phyloP scores from a whole-genome alignment of 2,888 invertebrate genomes.

The Philhelius pedissequus region DNA sequence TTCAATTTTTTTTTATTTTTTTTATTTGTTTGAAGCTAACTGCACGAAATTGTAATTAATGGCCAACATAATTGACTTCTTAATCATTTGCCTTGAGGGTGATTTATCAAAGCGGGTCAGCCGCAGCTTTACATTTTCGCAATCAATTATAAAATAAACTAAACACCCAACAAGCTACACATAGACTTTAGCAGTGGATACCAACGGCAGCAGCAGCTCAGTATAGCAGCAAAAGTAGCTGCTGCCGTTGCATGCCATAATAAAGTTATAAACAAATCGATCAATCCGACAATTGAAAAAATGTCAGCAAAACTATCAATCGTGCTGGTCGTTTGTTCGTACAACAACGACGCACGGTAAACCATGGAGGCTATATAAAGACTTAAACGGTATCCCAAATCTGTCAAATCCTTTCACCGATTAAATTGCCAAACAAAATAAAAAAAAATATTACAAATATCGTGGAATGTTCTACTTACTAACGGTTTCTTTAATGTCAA shows the following conservation, averaged over 20 bases:
- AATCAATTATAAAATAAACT: slow-evolving; percentile 53
- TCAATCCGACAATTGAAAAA: slow-evolving; percentile 61
- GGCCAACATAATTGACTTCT: slow-evolving; percentile 55
- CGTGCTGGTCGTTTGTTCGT: not conserved
- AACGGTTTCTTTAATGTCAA: slow-evolving; percentile 11
- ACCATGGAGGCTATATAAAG: slow-evolving; percentile 16
- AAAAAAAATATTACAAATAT: not conserved
- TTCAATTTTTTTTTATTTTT: not conserved
- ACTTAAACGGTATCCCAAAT: slow-evolving; percentile 58
- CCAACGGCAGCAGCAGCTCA: not conserved
- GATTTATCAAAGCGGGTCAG: slow-evolving; percentile 60
- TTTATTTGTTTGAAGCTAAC: not conserved
- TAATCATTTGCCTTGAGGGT: slow-evolving; percentile 49
- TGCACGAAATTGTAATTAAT: slow-evolving; percentile 46
- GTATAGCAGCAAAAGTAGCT: not conserved
- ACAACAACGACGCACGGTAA: too few relatives aligned
- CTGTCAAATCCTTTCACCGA: slow-evolving; percentile 66
- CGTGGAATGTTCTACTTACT: slow-evolving; percentile 56
- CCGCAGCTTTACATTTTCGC: slow-evolving; percentile 51
- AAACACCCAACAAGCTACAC: slow-evolving; percentile 11
- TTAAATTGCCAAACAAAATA: slow-evolving; percentile 28
- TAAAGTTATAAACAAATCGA: slow-evolving; percentile 60
- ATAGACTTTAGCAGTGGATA: too few relatives aligned
- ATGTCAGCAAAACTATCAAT: slow-evolving; percentile 64
- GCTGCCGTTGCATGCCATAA: slow-evolving; percentile 33